Conservation (phyloP, 2,113 vertebrate genomes). For the Phalacrocorax aristotelis region DNA sequence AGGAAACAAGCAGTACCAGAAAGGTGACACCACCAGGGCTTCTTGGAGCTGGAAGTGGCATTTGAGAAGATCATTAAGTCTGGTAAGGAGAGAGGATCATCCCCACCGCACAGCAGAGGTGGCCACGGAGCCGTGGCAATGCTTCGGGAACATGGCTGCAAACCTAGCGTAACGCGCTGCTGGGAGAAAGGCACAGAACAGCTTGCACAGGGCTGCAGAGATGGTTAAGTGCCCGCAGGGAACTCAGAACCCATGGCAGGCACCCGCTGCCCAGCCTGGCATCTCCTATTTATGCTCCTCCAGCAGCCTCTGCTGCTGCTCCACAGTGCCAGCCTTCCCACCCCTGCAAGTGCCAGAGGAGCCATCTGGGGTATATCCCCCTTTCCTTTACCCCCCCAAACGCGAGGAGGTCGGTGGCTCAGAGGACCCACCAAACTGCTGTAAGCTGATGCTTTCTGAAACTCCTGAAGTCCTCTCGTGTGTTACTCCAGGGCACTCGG, state of each 20-base stretch:
- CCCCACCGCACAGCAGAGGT: not conserved
- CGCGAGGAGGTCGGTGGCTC: not conserved
- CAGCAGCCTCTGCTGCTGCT: not conserved
- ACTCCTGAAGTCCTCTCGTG: not conserved
- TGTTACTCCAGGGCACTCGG: not conserved
- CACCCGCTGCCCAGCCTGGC: not conserved
- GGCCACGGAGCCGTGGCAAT: not conserved
- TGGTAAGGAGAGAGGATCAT: not conserved
- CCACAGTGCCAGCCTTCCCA: not conserved
- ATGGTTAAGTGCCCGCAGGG: not conserved
- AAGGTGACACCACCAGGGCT: not conserved
- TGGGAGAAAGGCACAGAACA: not conserved
- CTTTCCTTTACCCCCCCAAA: not conserved
- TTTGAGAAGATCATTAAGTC: conserved; percentile 15
- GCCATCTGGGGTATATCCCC: not conserved
- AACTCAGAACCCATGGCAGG: accelerated
- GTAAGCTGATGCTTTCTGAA: not conserved
- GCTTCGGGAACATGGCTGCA: not conserved
- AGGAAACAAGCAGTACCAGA: conserved; percentile 1
- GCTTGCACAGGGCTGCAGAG: not conserved
- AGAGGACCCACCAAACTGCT: not conserved
- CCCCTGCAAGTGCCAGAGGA: not conserved
- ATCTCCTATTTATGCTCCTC: not conserved
- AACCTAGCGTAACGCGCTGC: accelerated
- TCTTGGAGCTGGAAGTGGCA: not conserved